phyloP scores from a whole-genome alignment of 2,113 vertebrate genomes.

The Maccullochella peelii region DNA sequence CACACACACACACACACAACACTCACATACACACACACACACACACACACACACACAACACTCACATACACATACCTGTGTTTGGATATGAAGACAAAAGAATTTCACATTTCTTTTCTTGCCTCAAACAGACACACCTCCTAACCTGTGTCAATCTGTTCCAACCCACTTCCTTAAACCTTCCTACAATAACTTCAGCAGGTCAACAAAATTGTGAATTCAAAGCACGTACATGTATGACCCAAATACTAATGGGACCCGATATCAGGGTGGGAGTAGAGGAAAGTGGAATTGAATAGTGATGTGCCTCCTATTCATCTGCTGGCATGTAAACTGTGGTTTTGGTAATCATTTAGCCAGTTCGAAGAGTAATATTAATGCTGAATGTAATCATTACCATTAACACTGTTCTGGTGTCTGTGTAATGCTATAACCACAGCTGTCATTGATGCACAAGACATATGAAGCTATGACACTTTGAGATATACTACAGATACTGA shows the following conservation, averaged over 20 bases:
- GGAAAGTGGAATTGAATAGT: slow-evolving; percentile 7
- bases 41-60: slow-evolving; percentile 44
- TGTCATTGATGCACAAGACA: not conserved
- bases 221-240: slow-evolving; percentile 8
- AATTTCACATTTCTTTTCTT: slow-evolving; percentile 53
- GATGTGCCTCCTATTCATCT: not conserved
- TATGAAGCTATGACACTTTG: not conserved
- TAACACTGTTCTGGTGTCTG: not conserved
- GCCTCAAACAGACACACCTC: slow-evolving; percentile 33
- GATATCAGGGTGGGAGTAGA: not conserved
- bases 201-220: slow-evolving; percentile 43
- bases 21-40: slow-evolving; percentile 52
- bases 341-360: not conserved
- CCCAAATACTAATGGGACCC: slow-evolving; percentile 30
- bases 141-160: slow-evolving; percentile 58
- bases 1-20: slow-evolving; percentile 55
- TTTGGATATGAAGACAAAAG: slow-evolving; percentile 72
- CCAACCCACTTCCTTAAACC: slow-evolving; percentile 56
- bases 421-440: not conserved
- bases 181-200: slow-evolving; percentile 44
- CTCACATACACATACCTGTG: slow-evolving; percentile 60
- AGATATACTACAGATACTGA: slow-evolving; percentile 24
- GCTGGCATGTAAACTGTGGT: not conserved
- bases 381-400: not conserved
- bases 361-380: slow-evolving; percentile 53